Base-by-base conservation (phyloP, 2,797 vertebrate species). In the Atherinosoma microstoma region DNA sequence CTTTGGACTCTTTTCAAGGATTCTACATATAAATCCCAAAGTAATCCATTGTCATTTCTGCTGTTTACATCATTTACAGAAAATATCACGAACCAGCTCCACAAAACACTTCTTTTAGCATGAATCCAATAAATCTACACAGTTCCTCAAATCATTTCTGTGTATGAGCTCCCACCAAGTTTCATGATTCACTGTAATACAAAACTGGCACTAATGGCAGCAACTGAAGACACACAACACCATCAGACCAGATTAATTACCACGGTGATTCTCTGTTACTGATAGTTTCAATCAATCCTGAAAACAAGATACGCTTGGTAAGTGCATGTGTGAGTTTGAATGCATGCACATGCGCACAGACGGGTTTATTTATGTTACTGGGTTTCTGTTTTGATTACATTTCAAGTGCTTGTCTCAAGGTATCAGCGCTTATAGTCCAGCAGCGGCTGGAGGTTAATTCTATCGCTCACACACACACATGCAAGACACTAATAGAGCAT, bases 181-280 rank as follows among this genome's bases (percentile, higher is more conserved):
- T n/a, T n/a, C n/a, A 49, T 57, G 56, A 57, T 60, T 38, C 69
- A 24, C 22, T 3, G 40, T 47, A 42, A 57, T 47, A 70, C 71
- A 68, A 42, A 68, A 74, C 49, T 53, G 72, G 84, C 76, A 82
- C 80, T 42, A 53, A 63, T 20, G 0, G 32, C 57, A n/a, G 11
- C 51, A 75, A 78, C 73, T 58, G 4, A 79, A 30, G 59, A 79
- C 70, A 49, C 53, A 58, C 59, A 59, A 76, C 63, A 64, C 34
- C 84, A 78, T 20, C 29, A 64, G 57, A 58, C 34, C 83, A 75
- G 77, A 88, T 89, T 79, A 73, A 87, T 84, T 75, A 91, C 56
- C 69, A 56, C 58, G 47, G 11, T 57, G 22, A 64, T 70, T 73
- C 64, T 64, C 27, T 45, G n/a, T 62, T 62, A 60, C 59, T 59